Percentiles rank a stretch among this genome's conserved stretches.
Evolutionary conservation across 2,888 invertebrate genomes (phyloP).

Genomic region (Podotricha telesiphe): DNA sequence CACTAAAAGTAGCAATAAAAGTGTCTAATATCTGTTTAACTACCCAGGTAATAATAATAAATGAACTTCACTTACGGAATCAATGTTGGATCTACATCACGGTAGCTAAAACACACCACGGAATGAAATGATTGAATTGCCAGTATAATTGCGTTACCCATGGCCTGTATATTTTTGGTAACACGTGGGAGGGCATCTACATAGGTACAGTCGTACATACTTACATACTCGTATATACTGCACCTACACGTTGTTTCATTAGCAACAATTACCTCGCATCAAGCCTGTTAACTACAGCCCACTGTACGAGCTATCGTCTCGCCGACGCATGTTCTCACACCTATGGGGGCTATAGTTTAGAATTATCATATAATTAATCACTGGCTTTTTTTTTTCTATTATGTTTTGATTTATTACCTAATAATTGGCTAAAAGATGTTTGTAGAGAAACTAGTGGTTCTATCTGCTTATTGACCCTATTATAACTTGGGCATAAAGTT

Average conservation of each 20-base stretch:
- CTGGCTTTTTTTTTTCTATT: no score
- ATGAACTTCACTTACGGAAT: not conserved
- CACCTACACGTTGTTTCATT: slow-evolving; percentile 10
- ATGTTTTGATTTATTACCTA: no score
- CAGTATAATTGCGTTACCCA: slow-evolving; percentile 7
- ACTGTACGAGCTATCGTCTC: not conserved
- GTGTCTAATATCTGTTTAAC: no score
- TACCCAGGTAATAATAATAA: not conserved
- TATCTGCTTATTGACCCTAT: no score
- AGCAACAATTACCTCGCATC: not conserved
- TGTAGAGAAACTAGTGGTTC: no score
- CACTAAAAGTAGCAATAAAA: no score
- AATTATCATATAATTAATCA: no score
- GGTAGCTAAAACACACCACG: not conserved
- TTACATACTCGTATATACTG: not conserved
- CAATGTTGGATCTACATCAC: not conserved
- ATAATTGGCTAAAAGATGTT: no score
- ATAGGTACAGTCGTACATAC: not conserved
- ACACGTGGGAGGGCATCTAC: not conserved
- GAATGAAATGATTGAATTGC: not conserved
- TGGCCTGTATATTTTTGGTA: slow-evolving; percentile 14
- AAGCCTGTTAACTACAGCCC: not conserved
- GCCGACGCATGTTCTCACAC: not conserved
- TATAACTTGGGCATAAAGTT: not conserved
- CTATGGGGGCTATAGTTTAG: not conserved